Evolutionary conservation across 2,113 vertebrate species (phyloP).

Genomic region (Hirundichthys speculiger): DNA sequence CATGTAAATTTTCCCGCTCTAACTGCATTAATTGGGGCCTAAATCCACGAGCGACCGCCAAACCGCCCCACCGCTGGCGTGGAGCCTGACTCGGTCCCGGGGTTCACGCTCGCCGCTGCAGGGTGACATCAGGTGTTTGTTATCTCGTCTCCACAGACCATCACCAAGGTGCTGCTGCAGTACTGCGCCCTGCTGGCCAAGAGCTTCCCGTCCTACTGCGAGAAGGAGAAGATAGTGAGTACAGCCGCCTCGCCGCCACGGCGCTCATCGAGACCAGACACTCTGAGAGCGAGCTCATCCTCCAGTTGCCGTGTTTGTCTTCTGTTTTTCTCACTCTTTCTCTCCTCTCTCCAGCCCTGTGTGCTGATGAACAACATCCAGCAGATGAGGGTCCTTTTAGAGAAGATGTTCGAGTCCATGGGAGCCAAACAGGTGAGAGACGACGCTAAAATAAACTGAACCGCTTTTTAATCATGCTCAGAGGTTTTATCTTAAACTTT

Average conservation of each 20-base stretch:
- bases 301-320: too few species aligned
- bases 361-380: slow-evolving; percentile 97
- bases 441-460: too few species aligned
- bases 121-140: not conserved
- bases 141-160: slow-evolving; percentile 83
- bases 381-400: slow-evolving; percentile 94
- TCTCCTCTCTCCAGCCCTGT: slow-evolving; percentile 80
- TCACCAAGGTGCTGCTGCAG: slow-evolving; percentile 93
- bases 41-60: too few species aligned
- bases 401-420: slow-evolving; percentile 99
- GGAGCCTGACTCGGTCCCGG: too few species aligned
- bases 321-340: not conserved
- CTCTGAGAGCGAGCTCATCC: not conserved
- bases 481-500: too few species aligned
- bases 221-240: slow-evolving; percentile 94
- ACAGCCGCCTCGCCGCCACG: not conserved
- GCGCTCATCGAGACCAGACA: not conserved
- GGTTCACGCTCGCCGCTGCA: not conserved
- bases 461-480: too few species aligned
- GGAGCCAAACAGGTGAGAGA: slow-evolving; percentile 96
- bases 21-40: too few species aligned
- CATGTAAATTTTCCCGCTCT: too few species aligned
- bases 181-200: slow-evolving; percentile 91
- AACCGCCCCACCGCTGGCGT: too few species aligned
- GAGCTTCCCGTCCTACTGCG: slow-evolving; percentile 90